Evolutionary conservation across 2,113 vertebrate species (phyloP), one percentile per base, ranked within the genome.

Genomic region (Cyrtonyx montezumae): DNA sequence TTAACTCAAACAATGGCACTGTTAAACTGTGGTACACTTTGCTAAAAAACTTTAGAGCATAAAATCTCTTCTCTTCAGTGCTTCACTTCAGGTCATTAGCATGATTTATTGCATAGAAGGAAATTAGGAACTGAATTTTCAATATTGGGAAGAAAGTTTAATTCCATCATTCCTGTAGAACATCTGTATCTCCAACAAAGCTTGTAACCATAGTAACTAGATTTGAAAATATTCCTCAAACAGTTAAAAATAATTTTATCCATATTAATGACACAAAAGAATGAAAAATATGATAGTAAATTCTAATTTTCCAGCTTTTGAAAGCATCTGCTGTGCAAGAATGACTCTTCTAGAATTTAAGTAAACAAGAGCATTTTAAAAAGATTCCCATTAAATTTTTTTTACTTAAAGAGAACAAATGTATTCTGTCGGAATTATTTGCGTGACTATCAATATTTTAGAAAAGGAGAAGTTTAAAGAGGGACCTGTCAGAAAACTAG

Each of bases 61-160:
- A 36, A 75, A 67, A 71, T 74, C 65, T 94, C 26, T 43, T 79
- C 37, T 85, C 85, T 79, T 93, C 87, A 59, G 67, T 90, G 91
- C 73, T 42, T 91, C 79, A 56, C 92, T 91, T 92, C n/a, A 91
- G 92, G 92, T 96, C 92, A 94, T 96, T 95, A 97, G 71, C 48
- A 68, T 96, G 92, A 98, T 96, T 97, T 97, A 97, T 97, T 94
- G 91, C 34, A 75, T 97, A 95, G 94, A 87, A 97, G 96, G 96
- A 97, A 97, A 97, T 97, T 95, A 96, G 94, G 71, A 89, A 77
- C 91, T 96, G 88, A 93, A 96, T 97, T 97, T 98, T 97, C 91
- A 97, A 90, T 94, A 94, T 22, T 70, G 79, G 94, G 83, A 81
- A 96, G 91, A 97, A 97, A 96, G 95, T 91, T 82, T 93, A 75